Percentiles rank a stretch among this genome's conserved stretches.
Conservation (phyloP, 2,113 vertebrate genomes). For the Actinemys pallida region DNA sequence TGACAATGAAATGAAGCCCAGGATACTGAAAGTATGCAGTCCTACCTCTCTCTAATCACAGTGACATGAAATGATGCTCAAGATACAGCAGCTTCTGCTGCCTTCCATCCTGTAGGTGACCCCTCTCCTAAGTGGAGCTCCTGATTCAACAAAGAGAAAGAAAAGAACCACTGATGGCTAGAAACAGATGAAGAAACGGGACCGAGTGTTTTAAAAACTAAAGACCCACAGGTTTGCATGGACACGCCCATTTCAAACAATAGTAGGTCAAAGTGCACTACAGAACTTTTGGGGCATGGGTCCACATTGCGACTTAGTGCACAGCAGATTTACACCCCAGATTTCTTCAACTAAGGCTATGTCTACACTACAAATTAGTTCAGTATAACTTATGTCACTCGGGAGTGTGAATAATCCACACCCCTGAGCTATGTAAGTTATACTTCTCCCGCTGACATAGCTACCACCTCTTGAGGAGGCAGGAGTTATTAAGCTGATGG, state of each 20-base stretch:
- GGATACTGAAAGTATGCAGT: conserved; percentile 57
- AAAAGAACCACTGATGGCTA: not conserved
- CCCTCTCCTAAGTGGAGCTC: conserved; percentile 72
- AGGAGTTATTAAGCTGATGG: not conserved
- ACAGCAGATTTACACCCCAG: not conserved
- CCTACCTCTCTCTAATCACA: conserved; percentile 66
- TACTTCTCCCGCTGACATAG: not conserved
- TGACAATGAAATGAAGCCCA: conserved; percentile 71
- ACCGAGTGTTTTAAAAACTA: conserved; percentile 24
- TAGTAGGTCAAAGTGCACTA: not conserved
- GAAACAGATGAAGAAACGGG: not conserved
- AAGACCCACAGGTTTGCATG: not conserved
- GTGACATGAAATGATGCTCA: conserved; percentile 12
- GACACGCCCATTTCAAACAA: not conserved
- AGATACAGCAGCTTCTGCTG: conserved; percentile 49
- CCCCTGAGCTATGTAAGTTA: not conserved
- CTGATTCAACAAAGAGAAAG: conserved; percentile 41
- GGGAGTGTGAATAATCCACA: not conserved
- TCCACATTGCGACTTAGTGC: not conserved
- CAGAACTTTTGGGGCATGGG: not conserved
- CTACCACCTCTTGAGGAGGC: not conserved
- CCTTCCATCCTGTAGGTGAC: conserved; percentile 72
- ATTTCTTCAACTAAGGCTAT: not conserved
- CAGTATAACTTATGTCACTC: not conserved
- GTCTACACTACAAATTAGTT: not conserved